phyloP scores from a whole-genome alignment of 2,888 invertebrate species.

The Oeneis ivallda region DNA sequence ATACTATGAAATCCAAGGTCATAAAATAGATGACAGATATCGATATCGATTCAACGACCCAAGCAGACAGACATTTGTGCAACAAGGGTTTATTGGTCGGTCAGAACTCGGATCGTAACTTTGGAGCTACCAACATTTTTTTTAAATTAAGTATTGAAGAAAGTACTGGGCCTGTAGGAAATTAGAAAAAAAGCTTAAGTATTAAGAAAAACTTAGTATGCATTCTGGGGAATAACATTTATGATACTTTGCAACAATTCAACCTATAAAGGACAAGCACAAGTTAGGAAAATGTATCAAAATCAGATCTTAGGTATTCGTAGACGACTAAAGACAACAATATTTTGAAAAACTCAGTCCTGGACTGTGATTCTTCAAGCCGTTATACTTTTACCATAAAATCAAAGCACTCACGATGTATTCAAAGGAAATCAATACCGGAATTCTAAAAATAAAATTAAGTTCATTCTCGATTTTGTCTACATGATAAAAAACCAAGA shows the following conservation, averaged over 20 bases:
- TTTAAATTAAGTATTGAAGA: neutral
- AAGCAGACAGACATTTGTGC: neutral
- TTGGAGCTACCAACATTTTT: neutral
- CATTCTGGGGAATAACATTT: neutral
- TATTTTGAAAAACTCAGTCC: neutral
- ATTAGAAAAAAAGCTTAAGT: neutral
- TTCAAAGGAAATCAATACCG: slow-evolving; percentile 17
- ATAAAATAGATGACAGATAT: slow-evolving; percentile 17
- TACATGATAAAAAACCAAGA: slow-evolving; percentile 36
- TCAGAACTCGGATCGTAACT: neutral
- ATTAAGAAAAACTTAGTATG: neutral
- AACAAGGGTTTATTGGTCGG: neutral
- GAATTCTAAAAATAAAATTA: slow-evolving; percentile 32
- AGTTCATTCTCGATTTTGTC: slow-evolving; percentile 25
- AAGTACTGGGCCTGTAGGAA: neutral
- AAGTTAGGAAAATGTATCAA: too few species aligned
- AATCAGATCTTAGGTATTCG: too few species aligned
- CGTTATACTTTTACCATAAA: neutral
- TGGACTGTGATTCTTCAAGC: neutral
- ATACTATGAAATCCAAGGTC: slow-evolving; percentile 32
- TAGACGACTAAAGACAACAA: too few species aligned
- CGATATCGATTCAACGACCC: neutral
- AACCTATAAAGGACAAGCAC: neutral
- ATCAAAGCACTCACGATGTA: neutral
- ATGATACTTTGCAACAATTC: neutral